phyloP scores from a whole-genome alignment of 1,140 invertebrate species.

The Bombus huntii region DNA sequence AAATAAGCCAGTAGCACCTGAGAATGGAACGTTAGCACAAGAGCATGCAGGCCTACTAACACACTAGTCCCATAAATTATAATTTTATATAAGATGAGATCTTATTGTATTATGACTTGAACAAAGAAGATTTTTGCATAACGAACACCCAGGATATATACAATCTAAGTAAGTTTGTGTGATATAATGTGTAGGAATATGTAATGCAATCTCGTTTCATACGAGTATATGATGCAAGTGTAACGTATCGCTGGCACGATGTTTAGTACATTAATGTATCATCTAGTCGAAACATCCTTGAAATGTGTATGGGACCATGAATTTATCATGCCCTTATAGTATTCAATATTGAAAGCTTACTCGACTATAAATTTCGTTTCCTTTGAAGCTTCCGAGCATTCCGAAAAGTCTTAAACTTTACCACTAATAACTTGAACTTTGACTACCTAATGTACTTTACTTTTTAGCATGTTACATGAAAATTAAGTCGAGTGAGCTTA shows the following conservation, averaged over 20 bases:
- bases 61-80: slow-evolving; percentile 79
- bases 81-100: slow-evolving; percentile 75
- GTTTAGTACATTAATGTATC: slow-evolving; percentile 69
- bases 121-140: slow-evolving; percentile 74
- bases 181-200: slow-evolving; percentile 75
- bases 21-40: slow-evolving; percentile 65
- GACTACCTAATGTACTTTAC: neutral
- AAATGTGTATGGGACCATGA: slow-evolving; percentile 77
- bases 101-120: slow-evolving; percentile 58
- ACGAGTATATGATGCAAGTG: slow-evolving; percentile 50
- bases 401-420: neutral
- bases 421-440: neutral
- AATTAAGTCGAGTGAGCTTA: slow-evolving; percentile 56
- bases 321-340: slow-evolving; percentile 72
- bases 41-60: slow-evolving; percentile 77
- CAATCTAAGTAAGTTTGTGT: slow-evolving; percentile 75
- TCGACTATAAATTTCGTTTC: slow-evolving; percentile 42
- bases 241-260: slow-evolving; percentile 64
- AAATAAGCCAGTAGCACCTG: slow-evolving; percentile 58
- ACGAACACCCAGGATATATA: slow-evolving; percentile 74
- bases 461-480: neutral
- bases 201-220: slow-evolving; percentile 63
- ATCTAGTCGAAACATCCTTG: slow-evolving; percentile 77
- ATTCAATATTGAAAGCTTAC: slow-evolving; percentile 50
- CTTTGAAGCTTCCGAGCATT: neutral